Percentiles rank a stretch among this genome's conserved stretches.
Conservation (phyloP, 2,113 vertebrate genomes). For the Triplophysa tibetana region DNA sequence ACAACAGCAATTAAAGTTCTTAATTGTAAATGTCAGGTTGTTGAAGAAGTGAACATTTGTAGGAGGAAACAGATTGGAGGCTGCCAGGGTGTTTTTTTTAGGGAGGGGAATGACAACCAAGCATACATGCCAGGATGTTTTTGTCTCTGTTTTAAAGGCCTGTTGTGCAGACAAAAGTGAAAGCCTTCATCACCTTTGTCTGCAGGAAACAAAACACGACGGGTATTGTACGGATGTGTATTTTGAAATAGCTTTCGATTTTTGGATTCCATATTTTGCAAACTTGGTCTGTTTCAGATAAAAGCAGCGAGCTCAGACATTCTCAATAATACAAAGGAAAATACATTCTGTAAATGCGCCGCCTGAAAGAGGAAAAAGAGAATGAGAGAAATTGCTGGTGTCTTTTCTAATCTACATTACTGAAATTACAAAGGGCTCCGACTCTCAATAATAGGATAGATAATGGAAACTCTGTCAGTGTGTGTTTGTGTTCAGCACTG, state of each 20-base stretch:
- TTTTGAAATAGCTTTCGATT: conserved; percentile 23
- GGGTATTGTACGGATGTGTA: neutral
- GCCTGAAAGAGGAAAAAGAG: neutral
- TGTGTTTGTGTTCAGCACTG: neutral
- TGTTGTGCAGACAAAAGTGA: neutral
- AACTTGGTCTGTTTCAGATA: neutral
- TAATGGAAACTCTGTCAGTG: neutral
- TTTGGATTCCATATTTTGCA: neutral
- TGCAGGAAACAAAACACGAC: conserved; percentile 10
- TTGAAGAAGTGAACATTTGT: conserved; percentile 39
- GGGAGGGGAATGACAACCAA: conserved; percentile 22
- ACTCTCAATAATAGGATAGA: neutral
- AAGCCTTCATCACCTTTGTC: conserved; percentile 18
- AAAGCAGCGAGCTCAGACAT: conserved; percentile 1
- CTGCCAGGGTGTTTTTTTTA: conserved; percentile 8
- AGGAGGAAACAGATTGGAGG: conserved; percentile 35
- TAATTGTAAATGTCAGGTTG: conserved; percentile 50
- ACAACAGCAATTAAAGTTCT: conserved; percentile 50
- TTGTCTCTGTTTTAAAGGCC: conserved; percentile 12
- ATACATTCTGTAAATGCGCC: neutral
- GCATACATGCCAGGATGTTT: conserved; percentile 12
- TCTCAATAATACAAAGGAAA: neutral
- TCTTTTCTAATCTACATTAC: neutral
- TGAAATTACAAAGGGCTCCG: conserved; percentile 1
- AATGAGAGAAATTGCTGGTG: neutral